Evolutionary conservation across 2,888 invertebrate species (phyloP), one percentile per base, ranked within the genome.

Genomic region (Cephus pygmeus): DNA sequence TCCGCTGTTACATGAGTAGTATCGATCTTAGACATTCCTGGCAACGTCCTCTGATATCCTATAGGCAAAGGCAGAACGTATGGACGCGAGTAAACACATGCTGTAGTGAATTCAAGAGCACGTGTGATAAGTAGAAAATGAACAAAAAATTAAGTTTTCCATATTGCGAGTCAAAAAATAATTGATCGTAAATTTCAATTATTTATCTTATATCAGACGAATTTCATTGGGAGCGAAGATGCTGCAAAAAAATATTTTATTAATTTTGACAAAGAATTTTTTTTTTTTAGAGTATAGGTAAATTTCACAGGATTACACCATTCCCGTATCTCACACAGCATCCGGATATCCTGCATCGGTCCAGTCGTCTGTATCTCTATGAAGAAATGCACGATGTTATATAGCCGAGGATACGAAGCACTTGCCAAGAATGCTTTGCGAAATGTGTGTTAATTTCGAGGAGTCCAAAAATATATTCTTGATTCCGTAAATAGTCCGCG

Each of bases 361-460:
- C 6, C 40, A 40, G 40, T 4, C 12, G 40, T 40, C 15, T 40
- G 40, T 40, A 40, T 40, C 40, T 40, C 15, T 15, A 40, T 15
- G 40, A 40, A 40, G 69, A 33, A 69, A 12, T 69, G 69, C 23
- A 36, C 4, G 36, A 36, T 36, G 36, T 36, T 36, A 15, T 15
- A n/a, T 69, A 4, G 69, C 30, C 4, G 30, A 56, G n/a, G n/a
- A 33, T 34, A 34, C 75, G 71, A 71, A 73, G 73, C 73, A 34
- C 33, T n/a, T 76, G 78, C 78, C 76, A 78, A 78, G 75, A 76
- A 78, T 78, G 75, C 78, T 71, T 78, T 78, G 75, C 78, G 75
- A 78, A 78, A 78, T 73, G 73, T 71, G 78, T 31, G 40, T 75
- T 76, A 76, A 78, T 76, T 78, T 78, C 75, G 75, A 75, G 73